Evolutionary conservation across 2,888 invertebrate genomes (phyloP).

Genomic region (Flexamia atlantica): DNA sequence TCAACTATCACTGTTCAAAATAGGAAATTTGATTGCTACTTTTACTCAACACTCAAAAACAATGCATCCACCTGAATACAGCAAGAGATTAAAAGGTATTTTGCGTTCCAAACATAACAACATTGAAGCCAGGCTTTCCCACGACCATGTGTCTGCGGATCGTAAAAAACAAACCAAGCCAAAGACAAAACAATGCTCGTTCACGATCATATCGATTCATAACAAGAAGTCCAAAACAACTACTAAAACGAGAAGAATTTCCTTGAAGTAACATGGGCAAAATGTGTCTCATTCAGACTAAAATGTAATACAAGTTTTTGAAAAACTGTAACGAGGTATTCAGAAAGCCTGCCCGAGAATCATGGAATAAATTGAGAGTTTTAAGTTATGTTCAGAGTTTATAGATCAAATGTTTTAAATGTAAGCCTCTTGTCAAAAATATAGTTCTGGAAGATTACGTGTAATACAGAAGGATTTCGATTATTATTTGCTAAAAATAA

Average conservation of each 20-base stretch:
- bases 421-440: no score
- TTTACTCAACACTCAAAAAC: neutral
- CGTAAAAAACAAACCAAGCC: constrained; percentile 1
- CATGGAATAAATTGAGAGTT: no score
- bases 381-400: no score
- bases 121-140: neutral
- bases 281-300: no score
- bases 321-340: no score
- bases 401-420: no score
- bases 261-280: neutral
- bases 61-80: constrained; percentile 50
- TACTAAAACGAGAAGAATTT: neutral
- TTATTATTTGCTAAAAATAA: no score
- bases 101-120: constrained; percentile 20
- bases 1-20: neutral
- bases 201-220: constrained; percentile 37
- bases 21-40: neutral
- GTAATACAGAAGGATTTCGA: no score
- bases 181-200: constrained; percentile 29
- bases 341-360: no score
- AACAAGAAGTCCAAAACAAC: constrained; percentile 23
- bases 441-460: no score
- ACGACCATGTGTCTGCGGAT: neutral
- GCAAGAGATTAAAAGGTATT: constrained; percentile 3
- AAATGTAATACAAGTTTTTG: no score